Base-by-base conservation (phyloP, 2,797 vertebrate species). In the Huso huso region DNA sequence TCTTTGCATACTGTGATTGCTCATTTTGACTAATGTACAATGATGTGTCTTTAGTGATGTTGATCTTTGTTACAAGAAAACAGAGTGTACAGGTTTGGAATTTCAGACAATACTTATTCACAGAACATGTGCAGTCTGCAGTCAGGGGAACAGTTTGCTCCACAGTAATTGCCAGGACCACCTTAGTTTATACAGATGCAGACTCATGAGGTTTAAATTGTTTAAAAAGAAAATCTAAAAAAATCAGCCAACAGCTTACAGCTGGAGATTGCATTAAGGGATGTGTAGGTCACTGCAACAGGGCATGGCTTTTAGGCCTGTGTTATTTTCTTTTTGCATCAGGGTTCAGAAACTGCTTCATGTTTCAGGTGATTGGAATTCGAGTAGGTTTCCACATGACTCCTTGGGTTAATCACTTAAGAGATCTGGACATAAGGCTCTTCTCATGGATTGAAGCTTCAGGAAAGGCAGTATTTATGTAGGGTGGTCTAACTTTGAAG, bases 171-270 rank as follows among this genome's bases (percentile, higher is more conserved):
- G 52, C 53, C 12, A 63, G 55, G 72, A 67, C 10, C 12, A 63
- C 62, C 18, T 65, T 52, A 65, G 55, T 65, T 60, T 72, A 67
- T 71, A 53, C 72, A 72, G 73, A 76, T 76, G 71, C 66, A 50
- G 61, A 52, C 68, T 61, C 62, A 59, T 60, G 4, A 65, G 37
- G 37, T 10, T 50, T 13, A 49, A 59, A 53, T 64, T 51, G 59
- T 8, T 37, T 48, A 64, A 59, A 10, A 23, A 65, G 4, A 4
- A 6, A 7, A 51, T 62, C 8, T 8, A 58, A 48, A 51, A 2
- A 60, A 18, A 65, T 23, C 48, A 6, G 13, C 7, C 37, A 15
- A 50, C 10, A 51, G 57, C 55, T 7, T 48, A 49, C 23, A 58
- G 65, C 23, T 71, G 59, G 61, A 62, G 48, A 55, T 52, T 68